A percentile compares a stretch with the other conserved stretches of the same genome.
phyloP scores from a whole-genome alignment of 2,888 invertebrate genomes.

The Corbicula japonica region DNA sequence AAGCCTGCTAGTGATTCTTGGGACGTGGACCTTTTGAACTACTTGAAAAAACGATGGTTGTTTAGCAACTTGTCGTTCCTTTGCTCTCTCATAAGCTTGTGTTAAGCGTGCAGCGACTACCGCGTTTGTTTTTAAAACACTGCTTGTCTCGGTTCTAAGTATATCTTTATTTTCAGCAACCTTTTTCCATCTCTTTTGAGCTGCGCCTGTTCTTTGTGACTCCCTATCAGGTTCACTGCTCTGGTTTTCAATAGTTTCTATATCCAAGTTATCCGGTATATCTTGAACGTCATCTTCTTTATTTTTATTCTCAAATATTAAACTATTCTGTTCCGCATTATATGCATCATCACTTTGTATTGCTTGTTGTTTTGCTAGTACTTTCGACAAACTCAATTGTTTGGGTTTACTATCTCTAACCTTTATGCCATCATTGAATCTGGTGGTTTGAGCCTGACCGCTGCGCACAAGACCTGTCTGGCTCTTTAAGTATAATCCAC shows the following conservation, averaged over 20 bases:
- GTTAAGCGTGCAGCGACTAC: conserved; percentile 35
- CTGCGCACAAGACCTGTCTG: too few species aligned
- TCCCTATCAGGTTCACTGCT: neutral
- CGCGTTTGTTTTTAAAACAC: conserved; percentile 39
- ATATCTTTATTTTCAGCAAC: neutral
- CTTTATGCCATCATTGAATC: too few species aligned
- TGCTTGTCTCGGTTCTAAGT: neutral
- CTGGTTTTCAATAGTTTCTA: neutral
- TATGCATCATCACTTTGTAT: too few species aligned
- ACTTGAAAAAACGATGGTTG: conserved; percentile 13
- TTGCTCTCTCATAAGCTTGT: conserved; percentile 41
- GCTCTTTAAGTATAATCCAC: too few species aligned
- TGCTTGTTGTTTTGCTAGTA: too few species aligned
- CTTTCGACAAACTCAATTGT: too few species aligned
- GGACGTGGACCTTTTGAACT: conserved; percentile 29
- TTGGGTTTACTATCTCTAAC: too few species aligned
- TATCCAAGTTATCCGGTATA: neutral
- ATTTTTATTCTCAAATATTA: neutral
- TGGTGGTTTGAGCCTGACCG: too few species aligned
- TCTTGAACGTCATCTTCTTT: neutral
- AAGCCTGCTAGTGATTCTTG: conserved; percentile 19
- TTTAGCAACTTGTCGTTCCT: conserved; percentile 27
- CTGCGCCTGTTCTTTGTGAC: neutral
- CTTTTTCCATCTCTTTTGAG: conserved; percentile 39
- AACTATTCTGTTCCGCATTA: neutral